phyloP scores from a whole-genome alignment of 2,113 vertebrate genomes.

The Crypturellus undulatus region DNA sequence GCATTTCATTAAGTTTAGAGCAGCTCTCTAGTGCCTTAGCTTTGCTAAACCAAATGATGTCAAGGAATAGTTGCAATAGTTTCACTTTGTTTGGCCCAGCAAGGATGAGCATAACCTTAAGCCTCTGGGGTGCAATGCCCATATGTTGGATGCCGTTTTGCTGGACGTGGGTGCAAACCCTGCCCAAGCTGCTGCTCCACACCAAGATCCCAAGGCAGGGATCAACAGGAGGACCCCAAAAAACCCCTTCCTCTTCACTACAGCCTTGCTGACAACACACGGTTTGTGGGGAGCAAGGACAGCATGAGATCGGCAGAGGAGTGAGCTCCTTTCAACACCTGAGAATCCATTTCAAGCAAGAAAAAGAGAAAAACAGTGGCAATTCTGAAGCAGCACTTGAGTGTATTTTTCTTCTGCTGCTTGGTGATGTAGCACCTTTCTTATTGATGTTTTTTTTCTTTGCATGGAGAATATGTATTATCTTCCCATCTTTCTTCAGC shows the following conservation, averaged over 20 bases:
- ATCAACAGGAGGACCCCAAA: background rate
- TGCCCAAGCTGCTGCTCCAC: background rate
- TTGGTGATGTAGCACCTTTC: conserved; percentile 64
- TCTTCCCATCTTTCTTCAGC: conserved; percentile 63
- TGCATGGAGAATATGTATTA: conserved; percentile 41
- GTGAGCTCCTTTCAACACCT: conserved; percentile 12
- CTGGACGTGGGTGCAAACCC: background rate
- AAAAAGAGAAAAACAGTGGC: background rate
- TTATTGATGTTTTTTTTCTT: conserved; percentile 16
- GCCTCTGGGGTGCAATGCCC: fast-evolving
- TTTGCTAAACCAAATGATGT: fast-evolving
- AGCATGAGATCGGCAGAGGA: conserved; percentile 6
- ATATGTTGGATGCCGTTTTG: background rate
- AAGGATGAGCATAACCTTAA: background rate
- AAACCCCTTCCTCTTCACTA: background rate
- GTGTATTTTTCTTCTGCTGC: background rate
- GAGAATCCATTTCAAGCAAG: conserved; percentile 6
- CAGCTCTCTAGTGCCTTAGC: background rate
- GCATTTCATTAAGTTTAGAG: background rate
- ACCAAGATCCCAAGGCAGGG: background rate
- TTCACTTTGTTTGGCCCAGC: background rate
- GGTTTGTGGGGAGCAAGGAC: background rate
- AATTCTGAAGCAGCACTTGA: conserved; percentile 62
- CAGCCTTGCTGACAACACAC: background rate
- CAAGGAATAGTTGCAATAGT: background rate